Base-by-base conservation (phyloP, 2,888 invertebrate genomes). In the Nomada fabriciana region DNA sequence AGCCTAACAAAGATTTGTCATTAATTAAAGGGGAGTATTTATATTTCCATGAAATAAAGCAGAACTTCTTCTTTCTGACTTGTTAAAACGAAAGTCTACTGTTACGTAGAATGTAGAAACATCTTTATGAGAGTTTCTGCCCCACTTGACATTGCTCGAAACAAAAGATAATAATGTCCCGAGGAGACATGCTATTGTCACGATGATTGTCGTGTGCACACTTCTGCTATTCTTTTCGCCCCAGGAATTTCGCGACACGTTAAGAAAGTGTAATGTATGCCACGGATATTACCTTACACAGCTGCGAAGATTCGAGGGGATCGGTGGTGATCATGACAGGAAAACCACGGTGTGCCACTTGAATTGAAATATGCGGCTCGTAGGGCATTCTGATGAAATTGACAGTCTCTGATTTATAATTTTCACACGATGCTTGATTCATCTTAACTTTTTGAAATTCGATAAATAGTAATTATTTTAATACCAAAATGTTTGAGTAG, bases 261-360 rank as follows among this genome's bases (percentile, higher is more conserved):
- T 36, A 7, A 64, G 64, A 73, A 69, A 69, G 75, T 20, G 47
- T 76, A 70, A 64, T 53, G 57, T 69, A 29, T 57, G 53, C 72
- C 76, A 72, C 84, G 76, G 57, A 60, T 82, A 79, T 82, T 76
- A 82, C 25, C 36, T 82, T 82, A 80, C 76, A 29, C 15, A 61
- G 55, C 63, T 18, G 61, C 47, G 60, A 74, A 64, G 73, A 50
- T 60, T 67, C 18, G 47, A 55, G n/a, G 42, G 23, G 64, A 55
- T 82, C 63, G 73, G 36, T 70, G 65, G 18, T 53, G 59, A 42
- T 60, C 43, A 60, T 42, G 70, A 85, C 72, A 72, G 70, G 65
- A 61, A 70, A 64, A 55, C 60, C 72, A 52, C 63, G 43, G 55
- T 47, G 15, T n/a, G 29, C 42, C 52, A 20, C 43, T 59, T 29